Conservation (phyloP, 2,797 vertebrate species). For the Rhinophrynus dorsalis region DNA sequence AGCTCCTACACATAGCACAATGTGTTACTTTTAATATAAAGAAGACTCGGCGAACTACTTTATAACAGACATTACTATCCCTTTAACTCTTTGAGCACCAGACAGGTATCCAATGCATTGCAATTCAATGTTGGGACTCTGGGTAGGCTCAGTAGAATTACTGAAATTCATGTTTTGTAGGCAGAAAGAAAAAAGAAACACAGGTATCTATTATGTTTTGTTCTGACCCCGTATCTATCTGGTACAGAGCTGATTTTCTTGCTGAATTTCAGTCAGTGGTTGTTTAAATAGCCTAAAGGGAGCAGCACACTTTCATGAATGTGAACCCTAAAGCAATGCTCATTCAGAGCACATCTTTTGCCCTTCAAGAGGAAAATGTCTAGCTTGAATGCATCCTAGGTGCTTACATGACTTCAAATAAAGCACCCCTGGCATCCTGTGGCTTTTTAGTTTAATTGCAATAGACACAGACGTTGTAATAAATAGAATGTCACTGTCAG, state of each 20-base stretch:
- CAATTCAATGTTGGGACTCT: background rate
- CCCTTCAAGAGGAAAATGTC: constrained; percentile 31
- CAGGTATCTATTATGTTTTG: constrained; percentile 11
- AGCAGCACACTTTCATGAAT: constrained; percentile 17
- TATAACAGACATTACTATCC: too few relatives aligned
- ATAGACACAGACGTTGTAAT: constrained; percentile 32
- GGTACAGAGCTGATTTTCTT: constrained; percentile 4
- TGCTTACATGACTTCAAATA: constrained; percentile 39
- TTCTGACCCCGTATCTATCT: background rate
- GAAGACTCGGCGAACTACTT: too few relatives aligned
- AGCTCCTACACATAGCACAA: too few relatives aligned
- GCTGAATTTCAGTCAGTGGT: constrained; percentile 7
- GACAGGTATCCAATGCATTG: too few relatives aligned
- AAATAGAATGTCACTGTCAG: constrained; percentile 39
- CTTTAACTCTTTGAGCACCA: too few relatives aligned
- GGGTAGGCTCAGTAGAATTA: background rate
- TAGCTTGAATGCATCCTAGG: constrained; percentile 23
- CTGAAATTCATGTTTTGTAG: constrained; percentile 14
- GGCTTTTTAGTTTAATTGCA: constrained; percentile 42
- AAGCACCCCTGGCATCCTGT: constrained; percentile 30
- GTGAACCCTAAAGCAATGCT: constrained; percentile 39
- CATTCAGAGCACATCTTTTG: constrained; percentile 22
- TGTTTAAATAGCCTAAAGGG: constrained; percentile 40
- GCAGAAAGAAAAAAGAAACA: background rate
- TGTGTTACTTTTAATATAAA: too few relatives aligned